Evolutionary conservation across 2,797 vertebrate genomes (phyloP).

Genomic region (Tapirus indicus): DNA sequence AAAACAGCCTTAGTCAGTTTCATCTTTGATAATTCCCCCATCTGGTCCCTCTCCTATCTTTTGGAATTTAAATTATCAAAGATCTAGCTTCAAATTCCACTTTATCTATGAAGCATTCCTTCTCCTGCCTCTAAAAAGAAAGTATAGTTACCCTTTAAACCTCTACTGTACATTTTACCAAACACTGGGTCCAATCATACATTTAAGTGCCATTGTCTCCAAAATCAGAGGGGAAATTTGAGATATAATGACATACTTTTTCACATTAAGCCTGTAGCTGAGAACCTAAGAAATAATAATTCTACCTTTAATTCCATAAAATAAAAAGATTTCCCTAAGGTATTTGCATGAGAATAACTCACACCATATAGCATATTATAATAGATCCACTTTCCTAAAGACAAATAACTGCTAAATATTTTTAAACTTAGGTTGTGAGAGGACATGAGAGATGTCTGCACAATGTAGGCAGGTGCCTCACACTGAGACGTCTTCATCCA

Average conservation of each 20-base stretch:
- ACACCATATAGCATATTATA: background rate
- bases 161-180: background rate
- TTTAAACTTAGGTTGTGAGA: background rate
- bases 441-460: background rate
- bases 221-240: background rate
- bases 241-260: background rate
- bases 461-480: background rate
- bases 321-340: background rate
- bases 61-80: conserved; percentile 17
- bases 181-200: background rate
- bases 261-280: background rate
- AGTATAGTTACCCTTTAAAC: background rate
- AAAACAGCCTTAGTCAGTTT: background rate
- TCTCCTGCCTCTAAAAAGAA: background rate
- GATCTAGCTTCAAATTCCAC: background rate
- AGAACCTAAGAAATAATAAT: background rate
- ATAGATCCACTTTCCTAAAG: background rate
- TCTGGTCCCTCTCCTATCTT: background rate
- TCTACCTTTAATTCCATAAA: background rate
- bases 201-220: background rate
- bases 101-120: background rate
- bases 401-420: background rate
- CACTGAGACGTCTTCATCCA: background rate
- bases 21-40: background rate
- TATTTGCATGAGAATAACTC: background rate